Evolutionary conservation across 2,797 vertebrate genomes (phyloP), one percentile per base, ranked within the genome.

Genomic region (Danionella dracula): DNA sequence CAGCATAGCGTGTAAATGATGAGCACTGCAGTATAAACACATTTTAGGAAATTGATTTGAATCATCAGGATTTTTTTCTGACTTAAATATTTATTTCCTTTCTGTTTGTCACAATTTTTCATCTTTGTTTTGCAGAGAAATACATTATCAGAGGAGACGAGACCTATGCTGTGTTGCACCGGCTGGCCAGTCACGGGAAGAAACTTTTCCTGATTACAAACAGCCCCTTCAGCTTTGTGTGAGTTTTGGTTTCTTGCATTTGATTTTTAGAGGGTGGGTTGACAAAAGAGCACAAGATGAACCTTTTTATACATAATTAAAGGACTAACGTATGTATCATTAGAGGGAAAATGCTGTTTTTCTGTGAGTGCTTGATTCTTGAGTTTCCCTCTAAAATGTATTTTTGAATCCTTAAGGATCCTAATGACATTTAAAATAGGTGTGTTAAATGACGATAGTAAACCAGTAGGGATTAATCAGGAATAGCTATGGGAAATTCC

Each of bases 221-320:
- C 83, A 93, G 92, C 66, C 92, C 92, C 48, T 93, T 91, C 77
- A 91, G 89, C 81, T 93, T 93, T 76, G 92, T 93, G 92, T 93
- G 74, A 90, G 92, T 86, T 42, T 41, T 5, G 17, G 1, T 32
- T 4, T 29, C 38, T 13, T n/a, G 3, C 23, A 27, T 3, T 3
- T 3, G 6, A 27, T 27, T 3, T 6, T 3, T 3, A 6, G 23
- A 27, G 23, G 3, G 23, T 27, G 23, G 3, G 3, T 27, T 27
- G n/a, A n/a, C n/a, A n/a, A n/a, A n/a, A n/a, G n/a, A n/a, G n/a
- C n/a, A n/a, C n/a, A n/a, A n/a, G n/a, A n/a, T n/a, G n/a, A n/a
- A n/a, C n/a, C n/a, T n/a, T n/a, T n/a, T n/a, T n/a, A n/a, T n/a
- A n/a, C n/a, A n/a, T n/a, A n/a, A n/a, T n/a, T n/a, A n/a, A n/a